Evolutionary conservation across 2,888 invertebrate species (phyloP), one percentile per base, ranked within the genome.

Genomic region (Pediacus dermestoides): DNA sequence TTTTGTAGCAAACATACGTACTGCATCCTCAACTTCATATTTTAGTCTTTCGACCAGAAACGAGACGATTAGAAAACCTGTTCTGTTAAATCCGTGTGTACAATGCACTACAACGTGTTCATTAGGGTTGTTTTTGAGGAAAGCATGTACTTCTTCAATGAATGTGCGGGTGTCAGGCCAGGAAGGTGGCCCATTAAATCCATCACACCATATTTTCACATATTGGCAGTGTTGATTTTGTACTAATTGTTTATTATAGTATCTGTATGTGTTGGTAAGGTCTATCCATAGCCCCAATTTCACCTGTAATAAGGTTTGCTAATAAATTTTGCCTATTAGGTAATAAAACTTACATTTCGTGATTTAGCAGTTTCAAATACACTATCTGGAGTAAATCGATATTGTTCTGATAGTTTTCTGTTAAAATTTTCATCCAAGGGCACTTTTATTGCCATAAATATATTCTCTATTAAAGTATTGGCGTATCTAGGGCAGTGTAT

Each of bases 41-140:
- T 88, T 88, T 59, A 85, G 73, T 44, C 81, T 80, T 61, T 90
- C 86, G 2, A 95, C 88, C 68, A 99, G 77, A 68, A 88, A 99
- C 0, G 93, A 85, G 14, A 85, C 81, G 33, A 99, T 86, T 4
- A 99, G 74, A 63, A 97, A 99, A 0, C 99, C 99, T 4, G 96
- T 96, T 53, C 99, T 76, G 67, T 99, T 99, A 68, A 97, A 99
- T 0, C 99, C 99, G 69, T 99, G 99, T 0, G 99, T 96, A 62
- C 95, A 96, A 66, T 95, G 95, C 3, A 96, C 84, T 4, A 82
- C 88, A 50, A 89, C 81, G 30, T 77, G 67, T 58, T 90, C 82
- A 39, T 87, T 66, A 0, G 95, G 94, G 59, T 88, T 77, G 46
- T 88, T 80, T 12, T 76, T 72, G 16, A 90, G 82, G 61, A 91